phyloP scores from a whole-genome alignment of 2,888 invertebrate species.

The Cosmia pyralina region DNA sequence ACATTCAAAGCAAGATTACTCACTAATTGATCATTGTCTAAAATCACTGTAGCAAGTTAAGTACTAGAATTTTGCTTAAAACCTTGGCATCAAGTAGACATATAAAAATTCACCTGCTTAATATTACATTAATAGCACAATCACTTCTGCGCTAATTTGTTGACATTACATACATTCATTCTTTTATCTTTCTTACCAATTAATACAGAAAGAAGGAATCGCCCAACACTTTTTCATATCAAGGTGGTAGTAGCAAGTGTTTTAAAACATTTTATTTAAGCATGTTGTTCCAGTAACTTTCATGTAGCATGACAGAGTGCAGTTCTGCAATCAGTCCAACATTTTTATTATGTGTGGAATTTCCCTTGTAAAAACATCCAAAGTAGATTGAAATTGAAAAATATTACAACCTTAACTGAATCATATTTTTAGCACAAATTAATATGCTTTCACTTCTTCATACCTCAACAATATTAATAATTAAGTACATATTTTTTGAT shows the following conservation, averaged over 20 bases:
- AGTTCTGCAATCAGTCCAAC: slow-evolving; percentile 3
- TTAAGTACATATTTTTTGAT: slow-evolving; percentile 35
- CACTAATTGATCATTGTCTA: not conserved
- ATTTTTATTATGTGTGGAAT: not conserved
- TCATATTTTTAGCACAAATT: slow-evolving; percentile 5
- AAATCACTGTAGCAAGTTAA: not conserved
- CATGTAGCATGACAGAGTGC: slow-evolving; percentile 38
- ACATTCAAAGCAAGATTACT: not conserved
- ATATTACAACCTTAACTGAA: not conserved
- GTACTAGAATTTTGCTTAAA: slow-evolving; percentile 13
- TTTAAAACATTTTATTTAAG: slow-evolving; percentile 29
- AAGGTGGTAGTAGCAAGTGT: slow-evolving; percentile 50
- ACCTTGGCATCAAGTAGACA: not conserved
- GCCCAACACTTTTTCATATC: slow-evolving; percentile 25
- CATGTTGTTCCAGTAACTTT: slow-evolving; percentile 51
- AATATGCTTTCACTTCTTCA: not conserved
- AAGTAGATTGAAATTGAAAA: not conserved
- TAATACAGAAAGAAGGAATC: slow-evolving; percentile 12
- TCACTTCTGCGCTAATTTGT: slow-evolving; percentile 17
- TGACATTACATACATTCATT: slow-evolving; percentile 20
- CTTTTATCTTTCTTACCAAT: slow-evolving; percentile 9
- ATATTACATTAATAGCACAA: not conserved
- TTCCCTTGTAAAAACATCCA: not conserved
- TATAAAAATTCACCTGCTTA: not conserved
- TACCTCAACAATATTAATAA: slow-evolving; percentile 2